Evolutionary conservation across 2,797 vertebrate genomes (phyloP).

Genomic region (Catamblyrhynchus diadema): DNA sequence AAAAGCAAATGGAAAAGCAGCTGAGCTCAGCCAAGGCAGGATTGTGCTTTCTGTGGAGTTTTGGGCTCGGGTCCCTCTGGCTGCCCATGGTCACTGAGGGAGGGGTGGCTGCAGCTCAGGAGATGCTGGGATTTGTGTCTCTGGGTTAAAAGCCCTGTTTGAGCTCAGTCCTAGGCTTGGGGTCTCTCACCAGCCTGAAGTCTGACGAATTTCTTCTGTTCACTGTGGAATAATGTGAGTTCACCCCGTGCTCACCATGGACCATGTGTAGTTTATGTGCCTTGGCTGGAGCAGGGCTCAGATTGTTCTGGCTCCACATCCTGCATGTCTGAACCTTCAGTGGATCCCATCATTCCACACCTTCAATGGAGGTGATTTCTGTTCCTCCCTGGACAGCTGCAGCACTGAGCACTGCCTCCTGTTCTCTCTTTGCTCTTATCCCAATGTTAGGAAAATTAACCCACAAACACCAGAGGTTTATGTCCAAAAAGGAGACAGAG

Average conservation of each 20-base stretch:
- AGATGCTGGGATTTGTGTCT: background rate
- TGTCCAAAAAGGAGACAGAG: background rate
- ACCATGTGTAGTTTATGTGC: background rate
- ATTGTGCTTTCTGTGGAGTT: background rate
- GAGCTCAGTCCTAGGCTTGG: background rate
- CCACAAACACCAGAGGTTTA: background rate
- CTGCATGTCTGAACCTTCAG: background rate
- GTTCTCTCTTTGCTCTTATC: background rate
- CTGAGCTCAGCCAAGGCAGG: background rate
- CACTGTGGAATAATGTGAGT: rapidly evolving
- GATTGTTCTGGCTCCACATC: background rate
- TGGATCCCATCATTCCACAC: background rate
- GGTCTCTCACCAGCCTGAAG: background rate
- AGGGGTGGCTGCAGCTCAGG: background rate
- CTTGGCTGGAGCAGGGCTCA: background rate
- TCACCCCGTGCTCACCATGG: rapidly evolving
- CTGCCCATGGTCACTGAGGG: background rate
- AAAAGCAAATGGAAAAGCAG: background rate
- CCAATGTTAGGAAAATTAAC: background rate
- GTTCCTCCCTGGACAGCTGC: background rate
- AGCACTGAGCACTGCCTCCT: background rate
- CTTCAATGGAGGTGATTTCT: background rate
- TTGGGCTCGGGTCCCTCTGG: background rate
- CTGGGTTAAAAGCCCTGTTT: rapidly evolving
- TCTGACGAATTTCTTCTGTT: background rate